A percentile compares a stretch with the other conserved stretches of the same genome.
phyloP scores from a whole-genome alignment of 1,140 invertebrate genomes.

The Lepidurus arcticus region DNA sequence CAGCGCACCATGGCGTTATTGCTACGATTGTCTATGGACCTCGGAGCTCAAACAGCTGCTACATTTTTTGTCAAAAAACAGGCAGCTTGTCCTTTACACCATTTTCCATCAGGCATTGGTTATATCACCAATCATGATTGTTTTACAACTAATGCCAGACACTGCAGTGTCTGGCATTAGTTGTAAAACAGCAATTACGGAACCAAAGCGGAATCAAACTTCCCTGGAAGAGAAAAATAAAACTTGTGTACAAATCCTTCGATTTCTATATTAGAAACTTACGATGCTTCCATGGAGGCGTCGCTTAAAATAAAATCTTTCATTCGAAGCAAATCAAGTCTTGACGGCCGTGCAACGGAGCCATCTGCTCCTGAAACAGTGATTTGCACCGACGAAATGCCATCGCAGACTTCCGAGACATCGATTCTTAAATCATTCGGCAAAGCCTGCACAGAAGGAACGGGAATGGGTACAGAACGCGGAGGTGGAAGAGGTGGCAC shows the following conservation, averaged over 20 bases:
- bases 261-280: constrained; percentile 40
- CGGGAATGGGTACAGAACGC: constrained; percentile 30
- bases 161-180: not conserved
- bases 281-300: constrained; percentile 51
- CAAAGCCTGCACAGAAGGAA: constrained; percentile 35
- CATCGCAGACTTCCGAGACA: constrained; percentile 43
- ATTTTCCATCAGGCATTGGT: not conserved
- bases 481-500: constrained; percentile 33
- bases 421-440: constrained; percentile 41
- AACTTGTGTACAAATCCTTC: not conserved
- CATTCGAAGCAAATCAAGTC: constrained; percentile 45
- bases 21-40: constrained; percentile 17
- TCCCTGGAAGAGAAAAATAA: not conserved
- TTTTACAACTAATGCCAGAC: no score
- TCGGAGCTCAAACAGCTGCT: not conserved
- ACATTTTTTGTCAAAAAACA: not conserved
- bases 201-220: not conserved
- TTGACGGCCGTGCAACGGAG: constrained; percentile 39
- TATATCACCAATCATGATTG: constrained; percentile 1
- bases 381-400: constrained; percentile 49
- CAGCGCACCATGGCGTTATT: constrained; percentile 1
- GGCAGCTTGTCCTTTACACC: not conserved
- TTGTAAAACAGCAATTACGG: not conserved
- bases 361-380: constrained; percentile 40
- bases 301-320: constrained; percentile 49